These are phyloP conservation scores for Coptodon bakossiorum DNA, from an alignment of 2,113 vertebrate species.

Conservation along the genomic window DNA sequence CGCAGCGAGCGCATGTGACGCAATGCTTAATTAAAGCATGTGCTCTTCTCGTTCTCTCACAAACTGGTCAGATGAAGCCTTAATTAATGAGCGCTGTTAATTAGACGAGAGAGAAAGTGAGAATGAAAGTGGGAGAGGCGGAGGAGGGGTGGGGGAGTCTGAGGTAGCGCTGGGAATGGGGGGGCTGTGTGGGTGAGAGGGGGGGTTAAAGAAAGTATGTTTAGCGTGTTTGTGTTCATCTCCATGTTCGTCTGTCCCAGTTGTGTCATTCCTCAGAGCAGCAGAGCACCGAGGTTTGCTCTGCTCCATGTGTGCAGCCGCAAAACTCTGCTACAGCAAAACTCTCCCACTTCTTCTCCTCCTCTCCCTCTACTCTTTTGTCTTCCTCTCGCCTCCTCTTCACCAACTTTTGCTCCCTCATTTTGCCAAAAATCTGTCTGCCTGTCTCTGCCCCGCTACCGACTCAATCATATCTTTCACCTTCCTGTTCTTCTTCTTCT, in stretches of 20 bases:
- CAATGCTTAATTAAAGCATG: conserved; percentile 73
- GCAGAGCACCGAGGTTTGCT: conserved; percentile 70
- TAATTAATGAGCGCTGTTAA: conserved; percentile 78
- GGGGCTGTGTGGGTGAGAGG: neutral
- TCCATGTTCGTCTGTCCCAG: conserved; percentile 58
- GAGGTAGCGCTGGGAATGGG: conserved; percentile 2
- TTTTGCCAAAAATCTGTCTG: conserved; percentile 8
- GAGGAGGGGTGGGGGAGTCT: neutral
- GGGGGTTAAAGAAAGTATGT: conserved; percentile 22
- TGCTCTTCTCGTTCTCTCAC: conserved; percentile 56
- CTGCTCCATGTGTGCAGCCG: conserved; percentile 66
- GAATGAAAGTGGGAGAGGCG: conserved; percentile 30
- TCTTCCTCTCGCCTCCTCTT: neutral
- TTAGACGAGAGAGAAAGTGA: conserved; percentile 64
- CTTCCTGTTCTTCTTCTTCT: neutral
- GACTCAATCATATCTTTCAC: neutral
- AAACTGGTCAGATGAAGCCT: conserved; percentile 69
- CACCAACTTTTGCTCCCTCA: conserved; percentile 23
- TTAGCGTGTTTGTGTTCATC: conserved; percentile 34
- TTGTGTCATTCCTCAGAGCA: conserved; percentile 74
- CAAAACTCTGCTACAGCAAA: conserved; percentile 50
- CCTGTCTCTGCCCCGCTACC: conserved; percentile 23
- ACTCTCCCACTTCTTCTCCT: conserved; percentile 18
- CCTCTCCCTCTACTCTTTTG: neutral
- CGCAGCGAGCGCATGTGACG: conserved; percentile 45